Conservation (phyloP, 1,140 invertebrate species). For the Zelostemma sp. region DNA sequence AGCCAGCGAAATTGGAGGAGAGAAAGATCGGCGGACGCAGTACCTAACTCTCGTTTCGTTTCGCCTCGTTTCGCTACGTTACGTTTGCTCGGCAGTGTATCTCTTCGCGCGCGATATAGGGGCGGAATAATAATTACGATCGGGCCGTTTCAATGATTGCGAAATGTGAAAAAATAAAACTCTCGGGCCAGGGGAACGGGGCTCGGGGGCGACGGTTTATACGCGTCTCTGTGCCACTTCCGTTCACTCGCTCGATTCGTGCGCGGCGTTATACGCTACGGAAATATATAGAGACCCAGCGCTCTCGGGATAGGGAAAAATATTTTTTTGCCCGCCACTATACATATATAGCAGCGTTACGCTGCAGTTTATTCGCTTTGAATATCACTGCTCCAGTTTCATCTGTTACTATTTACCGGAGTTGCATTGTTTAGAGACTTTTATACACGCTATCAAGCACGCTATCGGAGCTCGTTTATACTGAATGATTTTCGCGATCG, state of each 20-base stretch:
- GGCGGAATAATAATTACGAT: slow-evolving; percentile 67
- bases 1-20: slow-evolving; percentile 15
- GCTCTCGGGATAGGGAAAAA: slow-evolving; percentile 34
- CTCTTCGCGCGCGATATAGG: slow-evolving; percentile 63
- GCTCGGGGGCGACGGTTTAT: slow-evolving; percentile 18
- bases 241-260: slow-evolving; percentile 38
- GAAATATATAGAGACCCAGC: slow-evolving; percentile 39
- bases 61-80: slow-evolving; percentile 67
- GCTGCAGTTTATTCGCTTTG: slow-evolving; percentile 48
- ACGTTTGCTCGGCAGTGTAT: slow-evolving; percentile 65
- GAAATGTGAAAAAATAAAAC: slow-evolving; percentile 48
- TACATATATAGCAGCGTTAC: slow-evolving; percentile 45
- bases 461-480: neutral
- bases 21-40: slow-evolving; percentile 44
- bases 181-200: slow-evolving; percentile 6
- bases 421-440: slow-evolving; percentile 28
- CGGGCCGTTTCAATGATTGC: slow-evolving; percentile 53
- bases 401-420: slow-evolving; percentile 41
- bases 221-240: slow-evolving; percentile 46
- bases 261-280: slow-evolving; percentile 26
- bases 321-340: slow-evolving; percentile 44
- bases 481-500: too few species aligned
- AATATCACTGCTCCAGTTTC: slow-evolving; percentile 43
- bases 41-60: slow-evolving; percentile 61
- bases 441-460: neutral